Conservation (phyloP, 1,140 invertebrate species). For the Rhagoletis pomonella region DNA sequence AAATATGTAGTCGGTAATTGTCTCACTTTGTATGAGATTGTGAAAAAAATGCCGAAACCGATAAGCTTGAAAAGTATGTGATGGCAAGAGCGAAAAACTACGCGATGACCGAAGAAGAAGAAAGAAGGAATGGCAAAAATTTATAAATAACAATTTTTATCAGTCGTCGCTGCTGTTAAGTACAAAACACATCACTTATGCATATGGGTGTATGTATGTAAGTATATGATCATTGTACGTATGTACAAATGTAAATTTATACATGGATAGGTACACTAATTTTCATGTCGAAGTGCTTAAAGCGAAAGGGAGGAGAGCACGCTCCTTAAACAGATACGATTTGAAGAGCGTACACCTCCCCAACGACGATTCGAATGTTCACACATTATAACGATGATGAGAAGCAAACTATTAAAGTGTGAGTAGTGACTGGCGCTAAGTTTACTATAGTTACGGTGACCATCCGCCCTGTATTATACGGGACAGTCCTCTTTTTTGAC, state of each 20-base stretch:
- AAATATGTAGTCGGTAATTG: too few relatives aligned
- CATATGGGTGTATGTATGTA: not conserved
- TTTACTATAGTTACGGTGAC: too few relatives aligned
- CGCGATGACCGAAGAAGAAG: too few relatives aligned
- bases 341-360: too few relatives aligned
- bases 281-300: not conserved
- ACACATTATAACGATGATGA: too few relatives aligned
- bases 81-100: not conserved
- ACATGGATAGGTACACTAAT: not conserved
- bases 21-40: not conserved
- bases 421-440: not conserved
- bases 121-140: conserved; percentile 40
- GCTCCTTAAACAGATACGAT: not conserved
- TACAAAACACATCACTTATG: not conserved
- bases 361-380: too few relatives aligned
- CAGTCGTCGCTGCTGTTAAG: conserved; percentile 10
- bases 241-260: not conserved
- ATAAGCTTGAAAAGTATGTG: not conserved
- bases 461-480: too few relatives aligned
- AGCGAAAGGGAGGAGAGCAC: not conserved
- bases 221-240: not conserved
- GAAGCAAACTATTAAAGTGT: too few relatives aligned
- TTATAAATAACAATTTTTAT: conserved; percentile 42
- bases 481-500: too few relatives aligned
- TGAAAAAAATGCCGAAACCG: not conserved